Evolutionary conservation across 2,113 vertebrate genomes (phyloP).

Genomic region (Ophthalmolycus amberensis): DNA sequence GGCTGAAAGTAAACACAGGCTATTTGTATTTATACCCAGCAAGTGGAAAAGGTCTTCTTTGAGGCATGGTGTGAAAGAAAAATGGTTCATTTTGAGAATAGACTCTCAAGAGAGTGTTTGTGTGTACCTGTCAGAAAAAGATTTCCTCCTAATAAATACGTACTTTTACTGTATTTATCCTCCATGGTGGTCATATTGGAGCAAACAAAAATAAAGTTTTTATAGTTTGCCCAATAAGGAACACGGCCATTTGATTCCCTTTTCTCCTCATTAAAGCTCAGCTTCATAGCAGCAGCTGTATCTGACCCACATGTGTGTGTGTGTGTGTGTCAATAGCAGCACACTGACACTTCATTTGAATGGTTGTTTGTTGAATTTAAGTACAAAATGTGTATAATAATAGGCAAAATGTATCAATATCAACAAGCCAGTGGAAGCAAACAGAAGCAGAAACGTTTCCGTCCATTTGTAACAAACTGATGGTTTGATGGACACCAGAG

Average conservation of each 20-base stretch:
- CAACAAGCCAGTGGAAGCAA: not conserved
- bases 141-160: slow-evolving; percentile 30
- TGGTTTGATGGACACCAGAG: not conserved
- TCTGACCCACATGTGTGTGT: not conserved
- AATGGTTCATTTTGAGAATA: slow-evolving; percentile 37
- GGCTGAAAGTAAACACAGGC: slow-evolving; percentile 40
- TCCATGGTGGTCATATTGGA: slow-evolving; percentile 1
- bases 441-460: not conserved
- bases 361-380: not conserved
- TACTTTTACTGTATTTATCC: slow-evolving; percentile 10
- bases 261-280: not conserved
- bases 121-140: slow-evolving; percentile 14
- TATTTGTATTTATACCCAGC: slow-evolving; percentile 45
- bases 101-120: slow-evolving; percentile 29
- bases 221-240: not conserved
- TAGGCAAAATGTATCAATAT: not conserved
- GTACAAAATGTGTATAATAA: not conserved
- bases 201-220: slow-evolving; percentile 48
- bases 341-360: not conserved
- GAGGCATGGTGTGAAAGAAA: slow-evolving; percentile 47
- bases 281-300: slow-evolving; percentile 4
- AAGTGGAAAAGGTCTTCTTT: slow-evolving; percentile 46
- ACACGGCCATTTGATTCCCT: not conserved
- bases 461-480: not conserved
- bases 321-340: not conserved